A percentile compares a stretch with the other conserved stretches of the same genome.
phyloP scores from a whole-genome alignment of 2,113 vertebrate species.

The Illadopsis cleaveri region DNA sequence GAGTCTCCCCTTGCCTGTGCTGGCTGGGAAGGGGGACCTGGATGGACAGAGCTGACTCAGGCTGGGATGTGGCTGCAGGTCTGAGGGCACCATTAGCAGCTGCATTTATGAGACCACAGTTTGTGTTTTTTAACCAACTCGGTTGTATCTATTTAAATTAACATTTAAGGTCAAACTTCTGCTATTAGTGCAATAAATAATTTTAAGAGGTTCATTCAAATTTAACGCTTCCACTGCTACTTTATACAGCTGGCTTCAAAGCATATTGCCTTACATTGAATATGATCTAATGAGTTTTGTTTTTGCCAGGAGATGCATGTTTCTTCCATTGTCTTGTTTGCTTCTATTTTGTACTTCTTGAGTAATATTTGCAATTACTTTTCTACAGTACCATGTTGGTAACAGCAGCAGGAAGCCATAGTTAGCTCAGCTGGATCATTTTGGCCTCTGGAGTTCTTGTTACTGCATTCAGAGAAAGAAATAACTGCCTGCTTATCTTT shows the following conservation, averaged over 20 bases:
- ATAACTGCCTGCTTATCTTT: conserved; percentile 16
- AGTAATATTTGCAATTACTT: conserved; percentile 33
- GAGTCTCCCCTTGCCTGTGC: neutral
- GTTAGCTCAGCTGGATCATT: conserved; percentile 38
- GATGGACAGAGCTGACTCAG: neutral
- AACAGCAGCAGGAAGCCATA: conserved; percentile 30
- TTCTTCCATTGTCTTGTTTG: conserved; percentile 3
- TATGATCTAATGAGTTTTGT: neutral
- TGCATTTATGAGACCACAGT: neutral
- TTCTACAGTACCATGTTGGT: neutral
- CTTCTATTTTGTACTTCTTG: neutral
- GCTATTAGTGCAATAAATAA: neutral
- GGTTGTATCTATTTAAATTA: neutral
- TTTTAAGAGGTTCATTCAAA: neutral
- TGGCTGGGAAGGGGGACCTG: neutral
- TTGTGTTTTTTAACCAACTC: neutral
- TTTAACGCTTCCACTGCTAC: neutral
- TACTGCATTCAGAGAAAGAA: neutral
- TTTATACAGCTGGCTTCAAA: conserved; percentile 2
- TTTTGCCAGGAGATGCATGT: neutral
- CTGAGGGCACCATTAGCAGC: neutral
- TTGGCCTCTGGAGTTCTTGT: conserved; percentile 5
- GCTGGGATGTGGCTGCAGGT: neutral
- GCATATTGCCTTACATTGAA: neutral
- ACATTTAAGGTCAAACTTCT: neutral